Percentiles rank a stretch among this genome's conserved stretches.
These are phyloP conservation scores for Abrostola tripartita DNA, from an alignment of 2,888 invertebrate species.

Conservation along the genomic window DNA sequence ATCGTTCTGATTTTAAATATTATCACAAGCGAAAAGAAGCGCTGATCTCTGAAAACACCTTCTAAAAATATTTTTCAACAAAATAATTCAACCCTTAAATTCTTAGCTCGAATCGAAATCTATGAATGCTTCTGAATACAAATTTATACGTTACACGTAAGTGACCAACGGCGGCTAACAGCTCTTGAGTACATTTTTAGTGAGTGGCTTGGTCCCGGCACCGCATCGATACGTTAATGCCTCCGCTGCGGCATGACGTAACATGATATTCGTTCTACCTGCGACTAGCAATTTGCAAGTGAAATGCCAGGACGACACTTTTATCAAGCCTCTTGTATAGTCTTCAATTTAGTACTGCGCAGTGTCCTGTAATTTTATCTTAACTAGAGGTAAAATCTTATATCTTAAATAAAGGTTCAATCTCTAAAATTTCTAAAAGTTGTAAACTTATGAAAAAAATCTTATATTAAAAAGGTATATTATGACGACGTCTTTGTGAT, in stretches of 20 bases:
- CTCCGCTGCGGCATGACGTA: conserved; percentile 63
- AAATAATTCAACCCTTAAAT: conserved; percentile 9
- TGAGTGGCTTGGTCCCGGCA: conserved; percentile 50
- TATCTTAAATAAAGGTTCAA: too few species aligned
- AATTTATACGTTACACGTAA: conserved; percentile 33
- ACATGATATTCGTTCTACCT: conserved; percentile 71
- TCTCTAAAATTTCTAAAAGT: too few species aligned
- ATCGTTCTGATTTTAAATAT: too few species aligned
- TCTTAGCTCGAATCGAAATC: conserved; percentile 11
- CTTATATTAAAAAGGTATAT: too few species aligned
- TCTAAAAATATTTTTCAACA: background rate
- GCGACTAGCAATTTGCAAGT: conserved; percentile 76
- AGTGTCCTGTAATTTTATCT: too few species aligned
- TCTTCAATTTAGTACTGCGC: conserved; percentile 21
- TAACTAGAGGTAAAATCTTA: too few species aligned
- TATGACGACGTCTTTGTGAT: too few species aligned
- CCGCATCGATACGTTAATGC: conserved; percentile 75
- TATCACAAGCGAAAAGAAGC: too few species aligned
- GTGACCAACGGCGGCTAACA: conserved; percentile 45
- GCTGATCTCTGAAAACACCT: background rate
- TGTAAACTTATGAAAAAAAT: too few species aligned
- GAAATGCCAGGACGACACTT: conserved; percentile 65
- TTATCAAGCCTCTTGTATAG: conserved; percentile 45
- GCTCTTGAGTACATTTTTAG: conserved; percentile 65
- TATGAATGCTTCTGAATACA: conserved; percentile 13